Percentiles rank a stretch among this genome's conserved stretches.
Conservation (phyloP, 2,888 invertebrate genomes). For the Ophion slaviceki region DNA sequence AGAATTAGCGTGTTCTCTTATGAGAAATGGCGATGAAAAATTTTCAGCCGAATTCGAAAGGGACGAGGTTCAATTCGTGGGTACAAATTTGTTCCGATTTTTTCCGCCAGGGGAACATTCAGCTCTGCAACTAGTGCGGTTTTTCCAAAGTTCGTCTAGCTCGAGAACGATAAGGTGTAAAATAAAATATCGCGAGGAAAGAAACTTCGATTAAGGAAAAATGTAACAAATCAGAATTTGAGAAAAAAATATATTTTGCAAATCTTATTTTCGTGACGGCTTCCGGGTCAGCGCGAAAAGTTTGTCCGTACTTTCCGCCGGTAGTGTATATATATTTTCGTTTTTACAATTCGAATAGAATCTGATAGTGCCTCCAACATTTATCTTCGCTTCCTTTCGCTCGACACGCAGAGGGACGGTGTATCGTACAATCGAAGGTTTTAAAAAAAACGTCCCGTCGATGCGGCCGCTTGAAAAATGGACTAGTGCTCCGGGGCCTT, state of each 20-base stretch:
- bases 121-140: too few relatives aligned
- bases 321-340: slow-evolving; percentile 3
- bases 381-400: slow-evolving; percentile 50
- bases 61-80: background rate
- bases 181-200: background rate
- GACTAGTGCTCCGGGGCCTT: slow-evolving; percentile 77
- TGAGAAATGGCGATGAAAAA: background rate
- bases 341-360: slow-evolving; percentile 78
- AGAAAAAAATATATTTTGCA: background rate
- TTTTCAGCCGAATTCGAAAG: background rate
- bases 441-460: slow-evolving; percentile 43
- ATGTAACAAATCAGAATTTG: too few relatives aligned
- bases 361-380: slow-evolving; percentile 77
- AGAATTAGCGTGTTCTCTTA: background rate
- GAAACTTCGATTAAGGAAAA: background rate
- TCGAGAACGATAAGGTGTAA: too few relatives aligned
- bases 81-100: background rate
- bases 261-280: background rate
- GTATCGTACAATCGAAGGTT: slow-evolving; percentile 68
- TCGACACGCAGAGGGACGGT: slow-evolving; percentile 63
- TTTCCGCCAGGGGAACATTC: background rate
- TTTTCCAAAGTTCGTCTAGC: too few relatives aligned
- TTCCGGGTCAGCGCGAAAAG: background rate
- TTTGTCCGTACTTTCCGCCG: background rate
- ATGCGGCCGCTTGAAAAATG: slow-evolving; percentile 72